Conservation (phyloP, 2,797 vertebrate species). For the Poecilia wingei region DNA sequence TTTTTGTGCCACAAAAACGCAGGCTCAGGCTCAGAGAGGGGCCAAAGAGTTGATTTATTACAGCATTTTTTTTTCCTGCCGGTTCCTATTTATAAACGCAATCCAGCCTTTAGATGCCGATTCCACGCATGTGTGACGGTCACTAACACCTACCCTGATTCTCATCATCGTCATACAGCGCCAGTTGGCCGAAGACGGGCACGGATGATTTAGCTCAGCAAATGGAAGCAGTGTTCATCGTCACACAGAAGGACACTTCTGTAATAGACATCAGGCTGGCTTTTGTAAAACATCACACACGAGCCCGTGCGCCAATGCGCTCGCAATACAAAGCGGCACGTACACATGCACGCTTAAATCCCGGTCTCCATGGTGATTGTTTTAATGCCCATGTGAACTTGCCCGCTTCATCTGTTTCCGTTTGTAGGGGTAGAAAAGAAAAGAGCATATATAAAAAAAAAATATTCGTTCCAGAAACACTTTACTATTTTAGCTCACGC, state of each 20-base stretch:
- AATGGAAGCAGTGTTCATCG: constrained; percentile 68
- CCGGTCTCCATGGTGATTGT: constrained; percentile 85
- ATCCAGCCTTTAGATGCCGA: neutral
- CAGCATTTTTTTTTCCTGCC: neutral
- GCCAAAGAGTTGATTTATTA: constrained; percentile 7
- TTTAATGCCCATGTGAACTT: constrained; percentile 79
- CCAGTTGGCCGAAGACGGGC: constrained; percentile 72
- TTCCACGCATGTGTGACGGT: constrained; percentile 44
- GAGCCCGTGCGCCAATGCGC: constrained; percentile 37
- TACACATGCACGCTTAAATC: constrained; percentile 50
- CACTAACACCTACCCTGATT: constrained; percentile 56
- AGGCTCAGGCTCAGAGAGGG: neutral
- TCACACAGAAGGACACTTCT: constrained; percentile 52
- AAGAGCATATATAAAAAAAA: constrained; percentile 30
- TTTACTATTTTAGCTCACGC: constrained; percentile 52
- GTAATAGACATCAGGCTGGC: constrained; percentile 54
- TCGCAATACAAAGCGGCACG: constrained; percentile 21
- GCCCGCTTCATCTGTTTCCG: constrained; percentile 80
- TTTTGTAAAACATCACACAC: constrained; percentile 62
- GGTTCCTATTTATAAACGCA: constrained; percentile 13
- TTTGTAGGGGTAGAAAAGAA: constrained; percentile 59
- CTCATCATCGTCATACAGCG: constrained; percentile 53
- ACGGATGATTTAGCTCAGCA: constrained; percentile 60
- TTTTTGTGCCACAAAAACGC: constrained; percentile 2
- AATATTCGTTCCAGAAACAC: constrained; percentile 72